Conservation (phyloP, 2,888 invertebrate genomes). For the Lasioglossum oenotherae region DNA sequence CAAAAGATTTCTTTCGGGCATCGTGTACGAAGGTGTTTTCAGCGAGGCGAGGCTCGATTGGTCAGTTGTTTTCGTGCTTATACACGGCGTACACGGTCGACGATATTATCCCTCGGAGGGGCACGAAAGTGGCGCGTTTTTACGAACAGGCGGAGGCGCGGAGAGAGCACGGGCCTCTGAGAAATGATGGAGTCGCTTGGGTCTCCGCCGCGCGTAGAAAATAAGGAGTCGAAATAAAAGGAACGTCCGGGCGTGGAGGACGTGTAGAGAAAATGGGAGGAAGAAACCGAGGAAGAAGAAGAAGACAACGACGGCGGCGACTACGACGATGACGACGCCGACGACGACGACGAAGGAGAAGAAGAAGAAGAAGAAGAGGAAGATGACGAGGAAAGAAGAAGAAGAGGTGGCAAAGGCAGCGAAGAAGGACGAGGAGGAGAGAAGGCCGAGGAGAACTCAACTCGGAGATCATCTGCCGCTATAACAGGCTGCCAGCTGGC, state of each 20-base stretch:
- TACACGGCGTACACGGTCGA: conserved; percentile 43
- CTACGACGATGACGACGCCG: conserved; percentile 63
- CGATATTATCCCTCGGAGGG: conserved; percentile 71
- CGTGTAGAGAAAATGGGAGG: conserved; percentile 62
- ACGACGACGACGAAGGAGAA: conserved; percentile 43
- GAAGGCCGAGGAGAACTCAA: conserved; percentile 69
- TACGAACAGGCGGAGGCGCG: conserved; percentile 69
- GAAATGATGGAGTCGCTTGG: conserved; percentile 76
- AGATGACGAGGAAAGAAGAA: conserved; percentile 54
- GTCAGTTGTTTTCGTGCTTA: conserved; percentile 1
- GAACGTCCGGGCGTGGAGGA: conserved; percentile 64
- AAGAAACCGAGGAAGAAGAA: conserved; percentile 40
- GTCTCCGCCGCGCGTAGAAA: conserved; percentile 67
- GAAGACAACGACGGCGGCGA: conserved; percentile 40
- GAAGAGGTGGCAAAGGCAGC: conserved; percentile 62
- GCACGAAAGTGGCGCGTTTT: conserved; percentile 75
- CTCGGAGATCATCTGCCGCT: conserved; percentile 83
- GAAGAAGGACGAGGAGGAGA: conserved; percentile 65
- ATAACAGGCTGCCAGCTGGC: conserved; percentile 83
- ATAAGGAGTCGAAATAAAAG: conserved; percentile 78
- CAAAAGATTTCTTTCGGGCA: neutral
- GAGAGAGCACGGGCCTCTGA: conserved; percentile 65
- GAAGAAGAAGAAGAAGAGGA: conserved; percentile 38
- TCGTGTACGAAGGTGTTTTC: conserved; percentile 5
- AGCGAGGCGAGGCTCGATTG: conserved; percentile 25